A percentile compares a stretch with the other conserved stretches of the same genome.
Conservation (phyloP, 2,113 vertebrate species). For the Sylvicapra grimmia region DNA sequence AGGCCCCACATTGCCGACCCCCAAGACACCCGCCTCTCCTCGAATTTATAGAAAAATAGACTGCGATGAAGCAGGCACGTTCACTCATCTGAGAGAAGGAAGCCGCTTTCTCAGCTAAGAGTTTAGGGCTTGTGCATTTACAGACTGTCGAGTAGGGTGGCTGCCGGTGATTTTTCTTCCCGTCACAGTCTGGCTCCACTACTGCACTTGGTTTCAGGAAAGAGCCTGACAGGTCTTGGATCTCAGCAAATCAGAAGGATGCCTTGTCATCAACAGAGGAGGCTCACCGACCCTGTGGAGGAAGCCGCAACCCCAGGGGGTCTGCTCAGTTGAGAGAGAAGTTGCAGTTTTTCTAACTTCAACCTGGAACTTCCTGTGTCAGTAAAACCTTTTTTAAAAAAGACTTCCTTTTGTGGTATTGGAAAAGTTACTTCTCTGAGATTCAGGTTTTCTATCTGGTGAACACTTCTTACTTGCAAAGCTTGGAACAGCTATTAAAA, state of each 20-base stretch:
- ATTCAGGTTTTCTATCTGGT: neutral
- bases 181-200: too few relatives aligned
- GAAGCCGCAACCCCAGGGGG: accelerated
- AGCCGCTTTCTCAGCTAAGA: accelerated
- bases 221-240: neutral
- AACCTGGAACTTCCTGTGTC: neutral
- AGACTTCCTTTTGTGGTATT: neutral
- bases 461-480: neutral
- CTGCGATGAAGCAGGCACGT: neutral
- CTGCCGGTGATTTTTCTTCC: accelerated
- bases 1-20: accelerated
- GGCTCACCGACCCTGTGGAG: accelerated
- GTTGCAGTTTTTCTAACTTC: too few relatives aligned
- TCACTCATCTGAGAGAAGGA: too few relatives aligned
- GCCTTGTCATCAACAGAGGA: neutral
- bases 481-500: neutral
- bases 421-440: neutral
- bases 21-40: neutral
- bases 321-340: neutral
- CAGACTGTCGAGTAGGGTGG: too few relatives aligned
- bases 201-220: accelerated
- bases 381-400: neutral
- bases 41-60: neutral
- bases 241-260: neutral
- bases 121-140: accelerated